Conservation (phyloP, 1,140 invertebrate genomes). For the Prorops nasuta region DNA sequence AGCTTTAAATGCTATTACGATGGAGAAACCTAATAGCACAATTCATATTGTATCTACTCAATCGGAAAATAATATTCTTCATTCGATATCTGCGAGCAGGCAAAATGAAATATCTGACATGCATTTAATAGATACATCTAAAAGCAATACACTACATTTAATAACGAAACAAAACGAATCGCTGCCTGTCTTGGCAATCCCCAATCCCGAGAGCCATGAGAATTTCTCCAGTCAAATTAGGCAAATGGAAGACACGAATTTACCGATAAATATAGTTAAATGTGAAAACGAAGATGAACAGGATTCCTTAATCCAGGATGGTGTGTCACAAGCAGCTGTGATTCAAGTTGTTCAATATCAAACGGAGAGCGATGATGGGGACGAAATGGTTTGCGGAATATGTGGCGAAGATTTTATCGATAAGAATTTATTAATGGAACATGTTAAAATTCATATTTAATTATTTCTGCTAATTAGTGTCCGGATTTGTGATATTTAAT, state of each 20-base stretch:
- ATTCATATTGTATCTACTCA: conserved; percentile 7
- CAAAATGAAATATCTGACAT: conserved; percentile 23
- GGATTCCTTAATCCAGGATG: conserved; percentile 24
- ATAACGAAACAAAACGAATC: conserved; percentile 45
- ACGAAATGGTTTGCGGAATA: conserved; percentile 43
- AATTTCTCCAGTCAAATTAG: conserved; percentile 44
- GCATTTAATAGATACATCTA: conserved; percentile 31
- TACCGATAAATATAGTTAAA: conserved; percentile 27
- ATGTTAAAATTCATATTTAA: conserved; percentile 53
- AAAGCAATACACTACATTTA: conserved; percentile 34
- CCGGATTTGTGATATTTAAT: conserved; percentile 24
- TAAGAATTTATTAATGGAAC: conserved; percentile 48
- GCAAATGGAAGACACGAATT: conserved; percentile 18
- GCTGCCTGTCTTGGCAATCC: conserved; percentile 40
- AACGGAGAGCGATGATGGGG: conserved; percentile 29
- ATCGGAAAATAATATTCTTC: conserved; percentile 12
- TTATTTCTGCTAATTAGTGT: conserved; percentile 17
- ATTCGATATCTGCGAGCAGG: conserved; percentile 11
- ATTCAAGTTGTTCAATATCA: conserved; percentile 30
- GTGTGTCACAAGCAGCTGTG: conserved; percentile 15
- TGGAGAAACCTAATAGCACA: conserved; percentile 15
- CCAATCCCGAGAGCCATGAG: conserved; percentile 40
- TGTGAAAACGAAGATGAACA: conserved; percentile 19
- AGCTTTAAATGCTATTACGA: conserved; percentile 14
- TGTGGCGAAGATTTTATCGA: conserved; percentile 48